Evolutionary conservation across 2,797 vertebrate species (phyloP), one percentile per base, ranked within the genome.

Genomic region (Borostomias antarcticus): DNA sequence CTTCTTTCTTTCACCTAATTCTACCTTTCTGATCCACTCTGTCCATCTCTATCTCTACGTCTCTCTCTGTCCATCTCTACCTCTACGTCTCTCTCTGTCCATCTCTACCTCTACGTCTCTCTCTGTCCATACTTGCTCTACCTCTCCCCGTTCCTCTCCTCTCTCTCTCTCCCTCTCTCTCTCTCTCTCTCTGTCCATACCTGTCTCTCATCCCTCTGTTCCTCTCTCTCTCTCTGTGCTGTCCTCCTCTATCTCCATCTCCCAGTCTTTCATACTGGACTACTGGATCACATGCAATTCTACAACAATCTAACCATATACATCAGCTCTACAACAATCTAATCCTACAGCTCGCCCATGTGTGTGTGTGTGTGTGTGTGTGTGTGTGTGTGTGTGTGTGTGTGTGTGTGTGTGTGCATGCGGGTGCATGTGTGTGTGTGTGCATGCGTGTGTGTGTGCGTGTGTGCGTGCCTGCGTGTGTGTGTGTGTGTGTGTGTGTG

Each of bases 401-500:
- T 52, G 50, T 52, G 23, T 26, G 10, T n/a, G 5, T 57, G n/a
- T 57, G 29, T 33, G 2, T 10, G 15, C 29, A 30, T 35, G 29
- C 33, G 29, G 5, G 11, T 52, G 21, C 11, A 4, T 57, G 54
- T 35, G 2, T 56, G 17, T 56, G 5, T 29, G 30, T 57, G 54
- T 57, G 54, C 33, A 3, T 33, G 30, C 21, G 9, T 37, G 56
- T 57, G 56, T 58, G 32, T 15, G 32, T 37, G 4, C 0, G 30
- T 23, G 4, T 4, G 33, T 15, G 21, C 15, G 32, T 33, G n/a
- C n/a, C 17, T 56, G 17, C 23, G 56, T 37, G 19, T 54, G 26
- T 30, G 37, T 69, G 58, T 64, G 64, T 66, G 37, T 54, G 51
- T 64, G 11, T 48, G 58, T 32, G 60, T 19, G 32, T 76, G 70